These are phyloP conservation scores for Peromyscus leucopus DNA, from an alignment of 2,113 vertebrate species.

Conservation along the genomic window DNA sequence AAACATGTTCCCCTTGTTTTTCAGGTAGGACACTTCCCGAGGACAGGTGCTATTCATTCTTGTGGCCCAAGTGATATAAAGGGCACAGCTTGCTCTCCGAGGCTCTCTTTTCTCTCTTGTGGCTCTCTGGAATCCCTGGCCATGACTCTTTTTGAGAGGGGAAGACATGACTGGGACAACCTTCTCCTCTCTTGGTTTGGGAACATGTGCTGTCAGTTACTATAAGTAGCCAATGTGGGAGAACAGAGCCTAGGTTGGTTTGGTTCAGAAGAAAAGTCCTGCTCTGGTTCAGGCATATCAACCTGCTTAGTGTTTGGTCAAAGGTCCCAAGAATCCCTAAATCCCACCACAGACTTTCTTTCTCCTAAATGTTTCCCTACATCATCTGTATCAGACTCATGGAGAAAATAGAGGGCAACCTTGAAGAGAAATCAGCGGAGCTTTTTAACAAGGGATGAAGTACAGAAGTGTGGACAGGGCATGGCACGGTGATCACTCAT, in stretches of 20 bases:
- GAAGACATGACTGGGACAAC: background rate
- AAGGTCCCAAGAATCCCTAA: constrained; percentile 11
- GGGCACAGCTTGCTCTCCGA: background rate
- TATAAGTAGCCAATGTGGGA: background rate
- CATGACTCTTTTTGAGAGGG: background rate
- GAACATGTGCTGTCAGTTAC: background rate
- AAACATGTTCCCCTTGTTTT: background rate
- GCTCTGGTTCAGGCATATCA: background rate
- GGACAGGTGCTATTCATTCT: background rate
- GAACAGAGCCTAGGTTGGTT: background rate
- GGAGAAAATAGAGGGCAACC: background rate
- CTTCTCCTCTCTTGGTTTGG: background rate
- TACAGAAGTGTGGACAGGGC: background rate
- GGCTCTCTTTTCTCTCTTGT: background rate
- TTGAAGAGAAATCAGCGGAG: background rate
- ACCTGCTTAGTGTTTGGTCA: background rate
- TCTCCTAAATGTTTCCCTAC: background rate
- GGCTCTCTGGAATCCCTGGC: background rate
- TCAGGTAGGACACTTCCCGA: background rate
- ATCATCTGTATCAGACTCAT: background rate
- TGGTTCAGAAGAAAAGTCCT: background rate
- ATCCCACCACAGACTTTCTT: background rate
- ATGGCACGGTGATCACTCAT: background rate
- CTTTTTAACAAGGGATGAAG: constrained; percentile 24
- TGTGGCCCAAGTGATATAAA: background rate